Conservation (phyloP, 30 jellyfish, hydroid and myxozoan species). For the Hydra vulgaris region DNA sequence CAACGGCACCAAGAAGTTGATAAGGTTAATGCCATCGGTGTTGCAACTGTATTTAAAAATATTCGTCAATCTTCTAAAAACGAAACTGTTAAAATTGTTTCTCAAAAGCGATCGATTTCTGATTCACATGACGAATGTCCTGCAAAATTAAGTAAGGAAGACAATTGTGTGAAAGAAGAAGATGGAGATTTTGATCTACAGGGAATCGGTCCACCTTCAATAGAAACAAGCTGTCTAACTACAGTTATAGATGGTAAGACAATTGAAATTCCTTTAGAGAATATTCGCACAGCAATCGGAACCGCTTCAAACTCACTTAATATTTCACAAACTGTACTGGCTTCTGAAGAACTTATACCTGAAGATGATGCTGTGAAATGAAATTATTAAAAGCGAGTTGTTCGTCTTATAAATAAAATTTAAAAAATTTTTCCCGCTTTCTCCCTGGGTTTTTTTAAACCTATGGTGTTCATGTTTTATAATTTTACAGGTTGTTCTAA, state of each 20-base stretch:
- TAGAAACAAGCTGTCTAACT: background rate
- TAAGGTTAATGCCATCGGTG: background rate
- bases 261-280: background rate
- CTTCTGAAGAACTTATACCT: background rate
- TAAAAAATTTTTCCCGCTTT: no score
- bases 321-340: background rate
- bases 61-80: background rate
- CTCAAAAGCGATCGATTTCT: background rate
- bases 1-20: background rate
- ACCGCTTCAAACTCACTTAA: background rate
- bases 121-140: background rate
- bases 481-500: no score
- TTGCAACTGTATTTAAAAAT: background rate
- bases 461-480: no score
- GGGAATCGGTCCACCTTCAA: background rate
- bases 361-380: background rate
- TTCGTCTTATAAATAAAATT: background rate
- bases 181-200: background rate
- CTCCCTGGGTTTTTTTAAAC: no score
- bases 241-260: constrained; percentile 26
- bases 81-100: background rate
- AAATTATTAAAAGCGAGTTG: background rate
- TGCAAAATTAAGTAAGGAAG: background rate
- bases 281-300: constrained; percentile 8
- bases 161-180: background rate